Conservation (phyloP, 2,888 invertebrate genomes). For the Eristalinus sepulchralis region DNA sequence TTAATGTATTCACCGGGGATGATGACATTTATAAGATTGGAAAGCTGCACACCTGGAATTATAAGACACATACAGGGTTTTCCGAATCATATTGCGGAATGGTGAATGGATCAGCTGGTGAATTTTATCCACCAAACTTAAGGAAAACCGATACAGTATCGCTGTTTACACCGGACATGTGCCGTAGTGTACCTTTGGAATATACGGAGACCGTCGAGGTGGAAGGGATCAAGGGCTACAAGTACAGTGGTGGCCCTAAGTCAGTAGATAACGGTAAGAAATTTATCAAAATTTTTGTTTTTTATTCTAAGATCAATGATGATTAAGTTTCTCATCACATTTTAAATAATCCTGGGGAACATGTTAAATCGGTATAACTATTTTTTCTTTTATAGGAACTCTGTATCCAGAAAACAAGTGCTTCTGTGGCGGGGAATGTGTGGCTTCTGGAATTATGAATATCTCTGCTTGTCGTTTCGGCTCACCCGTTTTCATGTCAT, state of each 20-base stretch:
- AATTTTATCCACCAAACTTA: conserved; percentile 87
- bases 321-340: too few species aligned
- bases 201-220: conserved; percentile 83
- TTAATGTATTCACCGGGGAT: conserved; percentile 88
- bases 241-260: conserved; percentile 84
- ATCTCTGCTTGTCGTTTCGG: conserved; percentile 90
- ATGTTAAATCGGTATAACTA: too few species aligned
- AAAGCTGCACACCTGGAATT: conserved; percentile 88
- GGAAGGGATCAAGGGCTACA: conserved; percentile 85
- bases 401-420: conserved; percentile 85
- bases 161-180: conserved; percentile 89
- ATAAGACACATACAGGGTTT: conserved; percentile 83
- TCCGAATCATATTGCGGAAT: conserved; percentile 83
- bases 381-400: conserved; percentile 81
- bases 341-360: too few species aligned
- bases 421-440: conserved; percentile 88
- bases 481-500: conserved; percentile 91
- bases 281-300: neutral
- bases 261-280: conserved; percentile 86
- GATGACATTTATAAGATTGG: conserved; percentile 85
- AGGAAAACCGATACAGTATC: conserved; percentile 82
- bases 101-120: conserved; percentile 89
- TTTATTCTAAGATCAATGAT: too few species aligned
- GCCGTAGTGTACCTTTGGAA: conserved; percentile 85
- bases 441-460: conserved; percentile 88